phyloP scores from a whole-genome alignment of 2,888 invertebrate species.

The Lepetodrilus schrolli region DNA sequence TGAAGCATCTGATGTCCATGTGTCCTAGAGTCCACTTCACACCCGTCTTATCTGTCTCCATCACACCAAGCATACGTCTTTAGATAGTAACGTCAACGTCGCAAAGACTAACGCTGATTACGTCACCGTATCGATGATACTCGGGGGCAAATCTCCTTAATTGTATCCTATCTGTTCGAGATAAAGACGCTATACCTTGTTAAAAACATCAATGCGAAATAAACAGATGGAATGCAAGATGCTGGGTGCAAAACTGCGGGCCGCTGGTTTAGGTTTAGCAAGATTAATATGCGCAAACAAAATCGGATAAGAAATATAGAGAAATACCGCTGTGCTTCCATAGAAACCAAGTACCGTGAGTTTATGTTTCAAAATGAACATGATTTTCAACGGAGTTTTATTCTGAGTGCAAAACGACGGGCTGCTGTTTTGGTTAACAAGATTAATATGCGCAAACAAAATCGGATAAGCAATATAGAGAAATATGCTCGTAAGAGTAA shows the following conservation, averaged over 20 bases:
- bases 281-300: neutral
- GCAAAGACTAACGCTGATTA: neutral
- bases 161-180: neutral
- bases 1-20: neutral
- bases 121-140: neutral
- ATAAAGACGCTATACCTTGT: slow-evolving; percentile 12
- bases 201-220: neutral
- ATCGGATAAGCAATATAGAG: neutral
- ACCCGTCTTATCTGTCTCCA: slow-evolving; percentile 4
- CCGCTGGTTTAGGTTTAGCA: neutral
- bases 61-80: slow-evolving; percentile 19
- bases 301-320: neutral
- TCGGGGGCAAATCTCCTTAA: slow-evolving; percentile 17
- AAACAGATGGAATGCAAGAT: no score
- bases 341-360: no score
- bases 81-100: slow-evolving; percentile 5
- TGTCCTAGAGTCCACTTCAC: neutral
- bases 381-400: no score
- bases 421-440: neutral
- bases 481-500: no score
- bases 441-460: neutral
- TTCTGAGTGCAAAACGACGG: no score
- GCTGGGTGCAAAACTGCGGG: no score
- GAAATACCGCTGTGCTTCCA: neutral
- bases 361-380: no score